Evolutionary conservation across 2,888 invertebrate species (phyloP), one percentile per base, ranked within the genome.

Genomic region (Chymomyza amoena): DNA sequence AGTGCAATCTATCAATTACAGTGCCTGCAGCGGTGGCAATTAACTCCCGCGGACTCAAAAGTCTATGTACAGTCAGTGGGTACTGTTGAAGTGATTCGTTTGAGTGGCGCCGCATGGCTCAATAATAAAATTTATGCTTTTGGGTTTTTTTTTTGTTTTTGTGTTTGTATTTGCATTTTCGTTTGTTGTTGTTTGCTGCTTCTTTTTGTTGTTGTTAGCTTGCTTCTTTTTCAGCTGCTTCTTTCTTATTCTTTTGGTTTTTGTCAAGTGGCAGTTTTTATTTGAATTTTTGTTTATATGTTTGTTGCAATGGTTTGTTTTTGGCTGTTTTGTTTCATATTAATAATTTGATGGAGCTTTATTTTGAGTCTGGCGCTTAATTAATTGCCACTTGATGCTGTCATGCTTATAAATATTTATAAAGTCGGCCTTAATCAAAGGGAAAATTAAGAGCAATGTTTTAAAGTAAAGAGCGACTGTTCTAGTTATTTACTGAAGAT

Each of bases 111-210:
- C 66, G 52, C 64, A 62, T 75, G 64, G 73, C 76, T 75, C 79
- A 81, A 81, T 84, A 76, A 79, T 68, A 73, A 75, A 86, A 84
- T 79, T 84, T 69, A 84, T 79, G 75, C 72, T 72, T 66, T 79
- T 68, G 32, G 32, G 3, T 25, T 73, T 61, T 25, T 25, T 73
- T 61, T 54, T 36, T 67, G n/a, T 65, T 16, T 51, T 51, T 51
- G n/a, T 51, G 15, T 56, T 32, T 64, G 15, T 20, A 20, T 74
- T 77, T 73, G 74, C 69, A 32, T 32, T 32, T 45, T 6, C 39
- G 39, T 45, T 45, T 45, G 39, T 45, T 13, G 39, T 45, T 45
- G 39, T 45, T 45, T 3, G 4, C 3, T 5, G 6, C 39, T 39
- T 45, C 13, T 45, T 45, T 13, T 45, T 45, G 39, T 36, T 36